Base-by-base conservation (phyloP, 2,797 vertebrate species). In the Odontamblyopus rebecca region DNA sequence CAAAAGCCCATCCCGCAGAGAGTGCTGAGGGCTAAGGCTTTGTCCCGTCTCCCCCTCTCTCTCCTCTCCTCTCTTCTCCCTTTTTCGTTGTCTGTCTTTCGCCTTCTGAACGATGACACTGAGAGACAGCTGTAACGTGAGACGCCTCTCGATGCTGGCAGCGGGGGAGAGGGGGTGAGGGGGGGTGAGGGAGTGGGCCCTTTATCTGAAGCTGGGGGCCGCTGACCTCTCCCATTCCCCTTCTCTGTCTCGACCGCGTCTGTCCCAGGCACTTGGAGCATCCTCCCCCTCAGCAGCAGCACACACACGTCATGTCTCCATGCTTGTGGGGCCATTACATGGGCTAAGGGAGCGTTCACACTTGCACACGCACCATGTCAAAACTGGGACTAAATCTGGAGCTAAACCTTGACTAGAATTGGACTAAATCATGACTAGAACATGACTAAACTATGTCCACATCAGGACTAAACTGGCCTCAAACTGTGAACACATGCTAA, bases 91-190 rank as follows among this genome's bases (percentile, higher is more conserved):
- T 70, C 78, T 62, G 73, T 56, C 81, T 82, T 68, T 69, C 78
- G 62, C 73, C 84, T 79, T 89, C 89, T 89, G 86, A 92, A 92
- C 89, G 89, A 91, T 92, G 91, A 92, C 91, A 91, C 91, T 91
- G 90, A 91, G 90, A 92, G 92, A 93, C 92, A 93, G 91, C 90
- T 92, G 92, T 93, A 93, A 93, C 88, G 90, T 90, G 92, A 93
- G 92, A 92, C 86, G 90, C 90, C 90, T 89, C 86, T 87, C 86
- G 81, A 89, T 91, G 90, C 89, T 91, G 86, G 88, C 88, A 89
- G 85, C 85, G 86, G 83, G 86, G 85, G 88, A 89, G 84, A 89
- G 13, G 44, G 44, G 44, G 44, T 48, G 44, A 89, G 84, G 84
- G 86, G 83, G 86, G 85, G 86, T 89, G 84, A 89, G 86, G 85